phyloP scores from a whole-genome alignment of 2,113 vertebrate genomes.

The Leptosomus discolor region DNA sequence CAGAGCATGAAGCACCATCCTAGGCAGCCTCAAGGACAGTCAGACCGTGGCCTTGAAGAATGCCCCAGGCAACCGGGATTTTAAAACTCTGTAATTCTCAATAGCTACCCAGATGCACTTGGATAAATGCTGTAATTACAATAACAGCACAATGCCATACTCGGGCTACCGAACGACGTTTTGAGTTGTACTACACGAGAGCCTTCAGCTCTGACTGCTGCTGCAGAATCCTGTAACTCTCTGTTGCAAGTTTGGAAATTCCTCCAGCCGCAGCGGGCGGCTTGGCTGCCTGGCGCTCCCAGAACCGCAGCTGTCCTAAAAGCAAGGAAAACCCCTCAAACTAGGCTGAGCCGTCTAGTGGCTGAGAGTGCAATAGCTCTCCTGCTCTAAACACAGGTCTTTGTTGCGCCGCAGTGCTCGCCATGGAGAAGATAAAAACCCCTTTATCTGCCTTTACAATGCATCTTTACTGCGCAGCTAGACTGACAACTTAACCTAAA shows the following conservation, averaged over 20 bases:
- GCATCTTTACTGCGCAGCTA: background rate
- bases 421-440: background rate
- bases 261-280: background rate
- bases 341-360: background rate
- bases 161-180: background rate
- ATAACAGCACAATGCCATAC: background rate
- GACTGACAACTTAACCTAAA: background rate
- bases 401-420: background rate
- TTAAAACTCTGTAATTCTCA: background rate
- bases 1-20: background rate
- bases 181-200: background rate
- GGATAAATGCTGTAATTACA: background rate
- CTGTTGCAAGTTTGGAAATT: background rate
- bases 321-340: background rate
- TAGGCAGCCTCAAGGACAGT: background rate
- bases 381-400: background rate
- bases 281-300: background rate
- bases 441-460: background rate
- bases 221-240: background rate
- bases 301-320: background rate
- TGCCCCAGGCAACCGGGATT: background rate
- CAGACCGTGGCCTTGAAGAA: background rate
- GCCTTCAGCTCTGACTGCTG: background rate
- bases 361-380: background rate
- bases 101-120: background rate